These are phyloP conservation scores for Paratrypauchen microcephalus DNA, from an alignment of 2,797 vertebrate species.

Conservation along the genomic window DNA sequence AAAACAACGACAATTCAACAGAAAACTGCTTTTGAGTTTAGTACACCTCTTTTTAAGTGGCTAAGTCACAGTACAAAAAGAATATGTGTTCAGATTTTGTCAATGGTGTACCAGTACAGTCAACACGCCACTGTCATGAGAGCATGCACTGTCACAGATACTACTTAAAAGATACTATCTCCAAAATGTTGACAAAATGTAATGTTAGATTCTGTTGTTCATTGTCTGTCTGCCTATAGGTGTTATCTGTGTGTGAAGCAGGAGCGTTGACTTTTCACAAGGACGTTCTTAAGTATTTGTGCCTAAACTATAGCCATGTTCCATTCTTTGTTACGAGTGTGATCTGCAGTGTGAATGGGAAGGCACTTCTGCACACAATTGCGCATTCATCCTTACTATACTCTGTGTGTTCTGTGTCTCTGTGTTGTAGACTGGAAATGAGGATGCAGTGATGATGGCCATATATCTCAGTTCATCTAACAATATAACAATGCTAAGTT, in stretches of 20 bases:
- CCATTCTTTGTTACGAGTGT: slow-evolving; percentile 71
- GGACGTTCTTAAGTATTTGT: slow-evolving; percentile 86
- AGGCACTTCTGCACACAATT: slow-evolving; percentile 78
- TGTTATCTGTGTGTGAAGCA: slow-evolving; percentile 76
- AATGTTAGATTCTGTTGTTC: slow-evolving; percentile 84
- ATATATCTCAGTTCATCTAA: slow-evolving; percentile 70
- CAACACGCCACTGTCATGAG: slow-evolving; percentile 72
- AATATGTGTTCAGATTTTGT: slow-evolving; percentile 65
- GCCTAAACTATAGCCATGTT: slow-evolving; percentile 89
- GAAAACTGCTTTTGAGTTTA: slow-evolving; percentile 25
- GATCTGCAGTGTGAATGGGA: slow-evolving; percentile 54
- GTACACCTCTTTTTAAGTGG: slow-evolving; percentile 55
- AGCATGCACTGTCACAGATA: slow-evolving; percentile 88
- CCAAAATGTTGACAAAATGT: slow-evolving; percentile 83
- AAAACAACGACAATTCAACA: slow-evolving; percentile 29
- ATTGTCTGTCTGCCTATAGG: slow-evolving; percentile 78
- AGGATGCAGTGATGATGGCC: slow-evolving; percentile 69
- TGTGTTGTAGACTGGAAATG: slow-evolving; percentile 68
- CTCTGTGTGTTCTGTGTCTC: slow-evolving; percentile 73
- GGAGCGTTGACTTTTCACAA: slow-evolving; percentile 78
- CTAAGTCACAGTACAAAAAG: slow-evolving; percentile 63
- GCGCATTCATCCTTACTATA: slow-evolving; percentile 80
- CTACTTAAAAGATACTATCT: slow-evolving; percentile 80
- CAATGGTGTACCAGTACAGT: slow-evolving; percentile 73
- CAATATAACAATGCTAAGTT: slow-evolving; percentile 58